Evolutionary conservation across 2,113 vertebrate genomes (phyloP).

Genomic region (Macquaria australasica): DNA sequence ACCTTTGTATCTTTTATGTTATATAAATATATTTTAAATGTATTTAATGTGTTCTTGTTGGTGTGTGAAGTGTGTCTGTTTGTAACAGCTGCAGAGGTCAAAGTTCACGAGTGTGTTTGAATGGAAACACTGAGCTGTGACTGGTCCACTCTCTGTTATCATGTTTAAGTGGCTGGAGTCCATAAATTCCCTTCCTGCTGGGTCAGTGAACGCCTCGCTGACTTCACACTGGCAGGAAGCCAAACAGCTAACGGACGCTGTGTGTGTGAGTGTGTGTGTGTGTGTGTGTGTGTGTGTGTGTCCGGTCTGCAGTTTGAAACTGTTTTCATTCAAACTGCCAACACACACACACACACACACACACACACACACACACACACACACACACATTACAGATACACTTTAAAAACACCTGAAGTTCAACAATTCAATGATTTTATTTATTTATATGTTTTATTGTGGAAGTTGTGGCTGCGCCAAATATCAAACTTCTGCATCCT

Average conservation of each 20-base stretch:
- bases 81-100: conserved; percentile 29
- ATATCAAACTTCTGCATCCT: too few species aligned
- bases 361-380: not conserved
- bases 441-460: too few species aligned
- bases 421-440: too few species aligned
- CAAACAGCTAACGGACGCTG: conserved; percentile 34
- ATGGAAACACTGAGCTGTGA: conserved; percentile 57
- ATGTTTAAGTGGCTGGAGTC: conserved; percentile 1
- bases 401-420: too few species aligned
- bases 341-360: conserved; percentile 5
- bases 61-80: not conserved
- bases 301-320: conserved; percentile 21
- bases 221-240: conserved; percentile 48
- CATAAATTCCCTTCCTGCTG: conserved; percentile 42
- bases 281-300: conserved; percentile 31
- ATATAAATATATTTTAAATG: too few species aligned
- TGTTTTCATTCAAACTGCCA: conserved; percentile 44
- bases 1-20: too few species aligned
- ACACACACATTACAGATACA: too few species aligned
- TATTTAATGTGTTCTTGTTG: too few species aligned
- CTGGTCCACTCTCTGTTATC: conserved; percentile 38
- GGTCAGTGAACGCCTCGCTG: conserved; percentile 62
- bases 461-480: too few species aligned
- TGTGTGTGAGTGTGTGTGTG: conserved; percentile 31
- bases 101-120: conserved; percentile 49